Evolutionary conservation across 2,888 invertebrate genomes (phyloP).

Genomic region (Drosophila tanythrix): DNA sequence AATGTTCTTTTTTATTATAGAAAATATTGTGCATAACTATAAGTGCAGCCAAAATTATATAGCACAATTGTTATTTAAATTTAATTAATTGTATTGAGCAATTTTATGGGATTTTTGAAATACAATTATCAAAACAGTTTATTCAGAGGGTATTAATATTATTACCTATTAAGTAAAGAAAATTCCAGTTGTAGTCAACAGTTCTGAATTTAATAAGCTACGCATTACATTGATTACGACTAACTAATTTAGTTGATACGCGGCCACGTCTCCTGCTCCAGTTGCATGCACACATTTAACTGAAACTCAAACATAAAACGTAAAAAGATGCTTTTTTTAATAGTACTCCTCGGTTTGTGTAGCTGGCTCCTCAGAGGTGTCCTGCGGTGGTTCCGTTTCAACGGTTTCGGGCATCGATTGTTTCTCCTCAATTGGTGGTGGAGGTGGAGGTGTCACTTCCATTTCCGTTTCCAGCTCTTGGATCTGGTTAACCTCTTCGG

Average conservation of each 20-base stretch:
- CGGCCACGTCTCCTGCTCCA: conserved; percentile 3
- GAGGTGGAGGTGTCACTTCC: not conserved
- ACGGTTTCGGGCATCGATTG: not conserved
- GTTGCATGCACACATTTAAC: conserved; percentile 9
- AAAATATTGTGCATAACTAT: not conserved
- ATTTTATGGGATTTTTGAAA: not conserved
- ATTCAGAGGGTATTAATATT: not conserved
- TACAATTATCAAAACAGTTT: not conserved
- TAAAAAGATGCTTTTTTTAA: conserved; percentile 32
- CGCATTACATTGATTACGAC: conserved; percentile 33
- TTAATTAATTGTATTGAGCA: rapidly evolving
- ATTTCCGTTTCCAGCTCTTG: conserved; percentile 40
- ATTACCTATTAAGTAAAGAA: not conserved
- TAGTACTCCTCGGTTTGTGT: conserved; percentile 59
- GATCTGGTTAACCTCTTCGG: conserved; percentile 8
- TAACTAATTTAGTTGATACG: conserved; percentile 51
- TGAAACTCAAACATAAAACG: conserved; percentile 27
- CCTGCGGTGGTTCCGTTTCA: conserved; percentile 3
- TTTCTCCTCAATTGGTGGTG: not conserved
- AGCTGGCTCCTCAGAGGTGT: conserved; percentile 35
- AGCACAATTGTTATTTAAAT: not conserved
- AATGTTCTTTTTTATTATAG: not conserved
- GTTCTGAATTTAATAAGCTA: conserved; percentile 5
- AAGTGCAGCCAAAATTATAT: not conserved
- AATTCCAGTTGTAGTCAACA: not conserved